Conservation (phyloP, 2,113 vertebrate genomes). For the Sorex araneus region DNA sequence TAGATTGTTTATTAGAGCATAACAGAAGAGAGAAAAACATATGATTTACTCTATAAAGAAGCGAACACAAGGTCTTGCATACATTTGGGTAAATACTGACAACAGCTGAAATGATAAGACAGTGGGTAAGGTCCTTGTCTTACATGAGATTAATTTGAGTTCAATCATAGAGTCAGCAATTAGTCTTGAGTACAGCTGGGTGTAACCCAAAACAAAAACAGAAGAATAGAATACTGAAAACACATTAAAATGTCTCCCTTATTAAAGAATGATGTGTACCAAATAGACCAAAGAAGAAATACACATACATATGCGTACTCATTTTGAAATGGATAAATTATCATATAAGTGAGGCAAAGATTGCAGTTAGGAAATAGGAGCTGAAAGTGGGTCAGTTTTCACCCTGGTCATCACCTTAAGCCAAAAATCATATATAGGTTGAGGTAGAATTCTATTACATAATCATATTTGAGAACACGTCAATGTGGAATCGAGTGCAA, state of each 20-base stretch:
- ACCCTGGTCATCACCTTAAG: not conserved
- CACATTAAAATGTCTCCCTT: not conserved
- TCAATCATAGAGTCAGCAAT: too few relatives aligned
- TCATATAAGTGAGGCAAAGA: not conserved
- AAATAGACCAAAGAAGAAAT: not conserved
- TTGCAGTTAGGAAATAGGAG: not conserved
- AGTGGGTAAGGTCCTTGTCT: too few relatives aligned
- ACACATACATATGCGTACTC: not conserved
- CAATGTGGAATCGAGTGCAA: not conserved
- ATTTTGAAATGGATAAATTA: not conserved
- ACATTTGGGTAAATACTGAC: not conserved
- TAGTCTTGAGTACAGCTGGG: too few relatives aligned
- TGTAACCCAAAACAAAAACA: too few relatives aligned
- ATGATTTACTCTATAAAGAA: not conserved
- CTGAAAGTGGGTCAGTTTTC: not conserved
- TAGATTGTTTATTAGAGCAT: not conserved
- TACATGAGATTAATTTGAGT: too few relatives aligned
- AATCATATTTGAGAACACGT: not conserved
- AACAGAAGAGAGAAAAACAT: not conserved
- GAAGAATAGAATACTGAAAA: not conserved
- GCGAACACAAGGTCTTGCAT: not conserved
- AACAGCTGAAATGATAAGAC: too few relatives aligned
- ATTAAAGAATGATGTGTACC: not conserved
- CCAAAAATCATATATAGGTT: not conserved
- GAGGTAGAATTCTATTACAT: not conserved